Base-by-base conservation (phyloP, 2,888 invertebrate species). In the Timema cristinae region DNA sequence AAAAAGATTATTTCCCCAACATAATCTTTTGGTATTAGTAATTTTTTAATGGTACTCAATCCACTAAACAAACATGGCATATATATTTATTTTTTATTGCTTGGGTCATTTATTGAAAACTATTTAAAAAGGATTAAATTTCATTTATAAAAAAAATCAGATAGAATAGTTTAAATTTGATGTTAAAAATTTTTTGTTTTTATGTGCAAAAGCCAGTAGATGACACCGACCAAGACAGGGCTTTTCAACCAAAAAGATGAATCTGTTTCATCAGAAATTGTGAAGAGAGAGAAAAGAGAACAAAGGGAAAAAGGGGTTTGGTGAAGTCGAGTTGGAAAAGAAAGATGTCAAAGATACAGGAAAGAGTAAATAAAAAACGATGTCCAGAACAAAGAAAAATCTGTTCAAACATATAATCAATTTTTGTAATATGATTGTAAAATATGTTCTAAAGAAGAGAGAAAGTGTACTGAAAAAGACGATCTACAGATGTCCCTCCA, bases 201-300 rank as follows among this genome's bases (percentile, higher is more conserved):
- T 59, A 11, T 59, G 59, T 59, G 7, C 59, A 59, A 16, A n/a
- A 59, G n/a, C 7, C 16, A 16, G 59, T 15, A 7, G n/a, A n/a
- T 59, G 13, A 59, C n/a, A 59, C 59, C 16, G 59, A 52, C 13
- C 10, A 59, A 15, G 59, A 59, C 59, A n/a, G n/a, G n/a, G n/a
- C n/a, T n/a, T 59, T 59, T 59, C 59, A 59, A 59, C 59, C 59
- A 59, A 59, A n/a, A 59, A 7, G 13, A 59, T 15, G 59, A 59
- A 59, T 59, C 59, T 59, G 59, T 15, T 59, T 59, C 59, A 15
- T 15, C 59, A 15, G 59, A 59, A 15, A 11, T 6, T 7, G 59
- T 59, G 59, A 59, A 59, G 59, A 59, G 59, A 59, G 59, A 15
- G 16, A 16, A 16, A 59, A 59, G 16, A 59, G 59, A 11, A 8